These are phyloP conservation scores for Camptogramma bilineatum DNA, from an alignment of 2,888 invertebrate species.

Conservation along the genomic window DNA sequence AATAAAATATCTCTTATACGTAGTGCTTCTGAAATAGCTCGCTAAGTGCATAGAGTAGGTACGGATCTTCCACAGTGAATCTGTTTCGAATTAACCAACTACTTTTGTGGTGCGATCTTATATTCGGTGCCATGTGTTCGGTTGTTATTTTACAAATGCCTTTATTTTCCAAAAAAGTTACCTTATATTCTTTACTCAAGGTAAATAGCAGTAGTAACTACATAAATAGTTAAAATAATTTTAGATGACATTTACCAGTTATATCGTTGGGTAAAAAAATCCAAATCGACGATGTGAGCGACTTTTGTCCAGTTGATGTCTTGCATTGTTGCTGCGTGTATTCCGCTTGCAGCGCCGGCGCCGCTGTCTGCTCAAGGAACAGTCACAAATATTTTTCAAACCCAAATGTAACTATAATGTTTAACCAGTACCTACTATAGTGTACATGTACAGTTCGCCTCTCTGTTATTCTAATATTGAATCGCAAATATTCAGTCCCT, in stretches of 20 bases:
- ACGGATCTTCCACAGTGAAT: conserved; percentile 48
- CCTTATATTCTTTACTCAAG: conserved; percentile 61
- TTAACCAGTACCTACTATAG: conserved; percentile 26
- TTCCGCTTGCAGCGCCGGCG: conserved; percentile 21
- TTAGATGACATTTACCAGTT: conserved; percentile 45
- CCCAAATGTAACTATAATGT: conserved; percentile 16
- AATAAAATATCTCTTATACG: conserved; percentile 39
- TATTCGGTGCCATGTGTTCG: conserved; percentile 80
- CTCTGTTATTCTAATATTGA: conserved; percentile 27
- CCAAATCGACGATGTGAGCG: conserved; percentile 33
- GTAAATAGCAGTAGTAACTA: conserved; percentile 48
- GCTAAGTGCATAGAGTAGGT: conserved; percentile 44
- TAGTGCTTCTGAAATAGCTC: conserved; percentile 44
- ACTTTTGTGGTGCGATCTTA: conserved; percentile 70
- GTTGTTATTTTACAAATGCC: conserved; percentile 77
- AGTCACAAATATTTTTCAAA: conserved; percentile 20
- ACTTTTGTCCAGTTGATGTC: conserved; percentile 35
- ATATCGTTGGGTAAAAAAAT: conserved; percentile 35
- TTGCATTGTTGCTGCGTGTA: conserved; percentile 31
- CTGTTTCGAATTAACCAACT: conserved; percentile 58
- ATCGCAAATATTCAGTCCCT: conserved; percentile 37
- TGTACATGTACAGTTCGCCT: conserved; percentile 32
- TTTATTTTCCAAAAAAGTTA: conserved; percentile 73
- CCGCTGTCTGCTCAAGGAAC: conserved; percentile 7
- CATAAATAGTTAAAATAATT: conserved; percentile 44